A percentile compares a stretch with the other conserved stretches of the same genome.
phyloP scores from a whole-genome alignment of 2,113 vertebrate genomes.

The Kryptolebias marmoratus region DNA sequence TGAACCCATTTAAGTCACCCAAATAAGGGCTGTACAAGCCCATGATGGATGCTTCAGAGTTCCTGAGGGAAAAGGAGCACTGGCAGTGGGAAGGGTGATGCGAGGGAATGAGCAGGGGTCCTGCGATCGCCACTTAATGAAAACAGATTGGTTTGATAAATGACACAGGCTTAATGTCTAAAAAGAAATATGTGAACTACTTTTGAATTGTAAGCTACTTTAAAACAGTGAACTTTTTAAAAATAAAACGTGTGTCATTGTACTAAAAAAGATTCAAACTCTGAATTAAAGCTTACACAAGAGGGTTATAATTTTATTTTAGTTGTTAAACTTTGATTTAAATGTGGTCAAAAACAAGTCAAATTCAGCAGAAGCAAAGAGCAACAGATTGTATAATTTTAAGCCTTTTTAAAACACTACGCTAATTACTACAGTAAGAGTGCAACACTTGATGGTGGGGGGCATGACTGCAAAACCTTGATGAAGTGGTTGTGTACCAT shows the following conservation, averaged over 20 bases:
- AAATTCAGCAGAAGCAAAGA: slow-evolving; percentile 31
- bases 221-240: not conserved
- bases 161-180: slow-evolving; percentile 44
- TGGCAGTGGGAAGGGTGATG: slow-evolving; percentile 54
- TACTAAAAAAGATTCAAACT: slow-evolving; percentile 3
- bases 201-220: slow-evolving; percentile 28
- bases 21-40: slow-evolving; percentile 78
- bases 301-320: not conserved
- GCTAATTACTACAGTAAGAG: slow-evolving; percentile 45
- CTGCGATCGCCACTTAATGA: slow-evolving; percentile 71
- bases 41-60: slow-evolving; percentile 73
- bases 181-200: slow-evolving; percentile 49
- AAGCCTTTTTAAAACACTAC: slow-evolving; percentile 39
- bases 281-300: not conserved
- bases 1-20: slow-evolving; percentile 87
- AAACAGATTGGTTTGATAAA: slow-evolving; percentile 77
- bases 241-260: not conserved
- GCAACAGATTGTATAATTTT: slow-evolving; percentile 38
- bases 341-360: slow-evolving; percentile 8
- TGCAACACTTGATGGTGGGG: slow-evolving; percentile 24
- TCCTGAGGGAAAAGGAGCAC: slow-evolving; percentile 69
- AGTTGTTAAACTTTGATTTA: slow-evolving; percentile 16
- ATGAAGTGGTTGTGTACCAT: slow-evolving; percentile 47
- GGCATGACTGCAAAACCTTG: slow-evolving; percentile 28
- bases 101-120: slow-evolving; percentile 61